phyloP scores from a whole-genome alignment of 2,113 vertebrate species.

The Xiphophorus maculatus region DNA sequence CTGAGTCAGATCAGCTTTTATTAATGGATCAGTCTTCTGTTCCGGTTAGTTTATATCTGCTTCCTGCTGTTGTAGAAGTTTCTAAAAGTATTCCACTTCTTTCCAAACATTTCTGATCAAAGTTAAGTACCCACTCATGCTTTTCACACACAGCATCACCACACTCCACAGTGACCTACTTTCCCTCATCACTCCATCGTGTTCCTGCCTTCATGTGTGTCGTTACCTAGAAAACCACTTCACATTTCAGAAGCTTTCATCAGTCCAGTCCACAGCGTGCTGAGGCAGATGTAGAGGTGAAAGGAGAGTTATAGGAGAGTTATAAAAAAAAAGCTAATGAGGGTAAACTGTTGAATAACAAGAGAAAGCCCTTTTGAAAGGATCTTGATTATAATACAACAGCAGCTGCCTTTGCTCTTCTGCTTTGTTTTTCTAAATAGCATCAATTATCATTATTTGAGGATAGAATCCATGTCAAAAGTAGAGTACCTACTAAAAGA shows the following conservation, averaged over 20 bases:
- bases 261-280: background rate
- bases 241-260: background rate
- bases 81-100: slow-evolving; percentile 25
- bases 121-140: background rate
- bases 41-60: background rate
- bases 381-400: background rate
- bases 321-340: background rate
- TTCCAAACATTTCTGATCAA: slow-evolving; percentile 10
- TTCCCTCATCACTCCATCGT: slow-evolving; percentile 7
- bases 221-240: background rate
- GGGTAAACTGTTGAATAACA: background rate
- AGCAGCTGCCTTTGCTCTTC: background rate
- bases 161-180: slow-evolving; percentile 6
- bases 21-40: background rate
- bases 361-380: background rate
- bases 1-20: background rate
- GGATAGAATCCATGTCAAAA: background rate
- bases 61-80: background rate
- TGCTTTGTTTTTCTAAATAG: background rate
- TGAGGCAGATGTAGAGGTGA: background rate
- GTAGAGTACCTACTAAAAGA: background rate
- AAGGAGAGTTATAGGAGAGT: background rate
- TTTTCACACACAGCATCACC: slow-evolving; percentile 19
- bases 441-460: background rate
- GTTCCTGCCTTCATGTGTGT: slow-evolving; percentile 8